Conservation (phyloP, 2,113 vertebrate genomes). For the Opisthocomus hoazin region DNA sequence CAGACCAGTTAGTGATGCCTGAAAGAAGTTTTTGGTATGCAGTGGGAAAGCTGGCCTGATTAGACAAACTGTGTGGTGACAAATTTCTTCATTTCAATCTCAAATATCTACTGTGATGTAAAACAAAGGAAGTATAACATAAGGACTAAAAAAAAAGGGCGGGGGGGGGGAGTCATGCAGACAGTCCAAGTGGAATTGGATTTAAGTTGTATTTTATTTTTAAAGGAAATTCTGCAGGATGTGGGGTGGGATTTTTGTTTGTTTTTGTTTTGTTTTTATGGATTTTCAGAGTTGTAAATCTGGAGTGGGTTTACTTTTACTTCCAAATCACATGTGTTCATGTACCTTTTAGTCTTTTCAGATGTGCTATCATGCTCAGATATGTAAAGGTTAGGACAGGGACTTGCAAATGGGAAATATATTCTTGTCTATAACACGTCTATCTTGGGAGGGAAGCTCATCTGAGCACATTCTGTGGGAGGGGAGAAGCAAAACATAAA, state of each 20-base stretch:
- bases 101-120: background rate
- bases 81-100: background rate
- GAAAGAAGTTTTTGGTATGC: background rate
- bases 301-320: background rate
- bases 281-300: background rate
- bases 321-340: background rate
- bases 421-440: background rate
- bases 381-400: background rate
- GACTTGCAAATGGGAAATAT: background rate
- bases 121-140: background rate
- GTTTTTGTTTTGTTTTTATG: background rate
- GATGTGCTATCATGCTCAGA: background rate
- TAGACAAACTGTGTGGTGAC: background rate
- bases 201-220: background rate
- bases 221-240: background rate
- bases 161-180: background rate
- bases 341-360: background rate
- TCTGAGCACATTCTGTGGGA: background rate
- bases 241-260: background rate
- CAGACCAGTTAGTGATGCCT: background rate
- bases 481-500: background rate
- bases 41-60: background rate
- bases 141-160: background rate
- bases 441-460: fast-evolving
- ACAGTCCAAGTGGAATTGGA: background rate